phyloP scores from a whole-genome alignment of 2,888 invertebrate species.

The Catocala sponsa region DNA sequence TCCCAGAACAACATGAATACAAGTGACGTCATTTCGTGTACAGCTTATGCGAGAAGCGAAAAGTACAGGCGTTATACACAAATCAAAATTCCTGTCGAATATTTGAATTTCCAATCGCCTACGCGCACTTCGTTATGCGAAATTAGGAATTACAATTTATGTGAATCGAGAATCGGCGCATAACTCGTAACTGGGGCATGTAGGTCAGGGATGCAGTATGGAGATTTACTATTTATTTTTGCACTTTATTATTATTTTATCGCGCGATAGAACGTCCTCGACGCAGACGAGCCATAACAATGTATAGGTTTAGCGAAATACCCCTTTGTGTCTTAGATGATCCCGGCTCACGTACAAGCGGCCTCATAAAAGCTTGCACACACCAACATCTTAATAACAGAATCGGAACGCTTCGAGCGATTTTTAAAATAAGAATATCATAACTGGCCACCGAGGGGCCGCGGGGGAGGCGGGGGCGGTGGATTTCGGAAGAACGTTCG shows the following conservation, averaged over 20 bases:
- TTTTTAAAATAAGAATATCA: slow-evolving; percentile 86
- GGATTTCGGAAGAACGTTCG: slow-evolving; percentile 86
- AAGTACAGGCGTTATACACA: slow-evolving; percentile 17
- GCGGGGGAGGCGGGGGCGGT: slow-evolving; percentile 61
- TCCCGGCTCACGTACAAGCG: slow-evolving; percentile 61
- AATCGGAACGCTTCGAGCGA: slow-evolving; percentile 85
- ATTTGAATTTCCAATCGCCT: slow-evolving; percentile 53
- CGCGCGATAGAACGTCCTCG: slow-evolving; percentile 46
- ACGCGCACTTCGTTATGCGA: slow-evolving; percentile 53
- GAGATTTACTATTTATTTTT: slow-evolving; percentile 56
- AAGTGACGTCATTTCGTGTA: slow-evolving; percentile 1
- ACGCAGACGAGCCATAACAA: slow-evolving; percentile 51
- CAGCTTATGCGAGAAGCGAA: neutral
- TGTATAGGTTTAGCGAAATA: slow-evolving; percentile 53
- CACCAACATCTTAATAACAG: slow-evolving; percentile 85
- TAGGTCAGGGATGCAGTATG: slow-evolving; percentile 68
- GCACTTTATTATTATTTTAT: slow-evolving; percentile 65
- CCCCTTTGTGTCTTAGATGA: slow-evolving; percentile 67
- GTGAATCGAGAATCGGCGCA: slow-evolving; percentile 50
- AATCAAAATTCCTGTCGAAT: slow-evolving; percentile 41
- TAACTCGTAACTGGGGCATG: slow-evolving; percentile 65
- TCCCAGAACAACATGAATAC: neutral
- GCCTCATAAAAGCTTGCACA: slow-evolving; percentile 78
- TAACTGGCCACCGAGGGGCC: slow-evolving; percentile 80
- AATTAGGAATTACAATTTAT: slow-evolving; percentile 60